Evolutionary conservation across 2,888 invertebrate genomes (phyloP).

Genomic region (Platerodrilus igneus): DNA sequence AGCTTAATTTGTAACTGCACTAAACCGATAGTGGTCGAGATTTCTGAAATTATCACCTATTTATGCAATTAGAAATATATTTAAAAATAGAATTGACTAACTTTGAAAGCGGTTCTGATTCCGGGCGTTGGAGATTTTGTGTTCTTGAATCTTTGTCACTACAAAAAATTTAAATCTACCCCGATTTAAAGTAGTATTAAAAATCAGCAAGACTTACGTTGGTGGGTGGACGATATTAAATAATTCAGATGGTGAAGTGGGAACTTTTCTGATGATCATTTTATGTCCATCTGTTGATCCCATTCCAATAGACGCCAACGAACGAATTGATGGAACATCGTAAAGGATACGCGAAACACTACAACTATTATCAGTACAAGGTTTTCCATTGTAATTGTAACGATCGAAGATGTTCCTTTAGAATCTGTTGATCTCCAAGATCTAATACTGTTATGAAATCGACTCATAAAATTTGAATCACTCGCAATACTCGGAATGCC

Average conservation of each 20-base stretch:
- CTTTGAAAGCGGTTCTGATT: too few relatives aligned
- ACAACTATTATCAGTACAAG: constrained; percentile 54
- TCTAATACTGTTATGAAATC: constrained; percentile 14
- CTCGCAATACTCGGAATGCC: too few relatives aligned
- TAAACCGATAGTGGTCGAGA: too few relatives aligned
- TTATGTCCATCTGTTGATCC: constrained; percentile 84
- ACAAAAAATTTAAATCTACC: too few relatives aligned
- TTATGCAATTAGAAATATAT: too few relatives aligned
- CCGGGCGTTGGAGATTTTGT: too few relatives aligned
- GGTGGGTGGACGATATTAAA: constrained; percentile 81
- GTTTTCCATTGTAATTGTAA: constrained; percentile 16
- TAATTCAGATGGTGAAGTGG: constrained; percentile 79
- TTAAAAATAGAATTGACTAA: too few relatives aligned
- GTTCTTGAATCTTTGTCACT: too few relatives aligned
- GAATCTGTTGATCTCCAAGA: constrained; percentile 15
- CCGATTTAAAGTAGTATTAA: too few relatives aligned
- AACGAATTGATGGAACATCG: constrained; percentile 71
- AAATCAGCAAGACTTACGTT: constrained; percentile 72
- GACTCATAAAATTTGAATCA: too few relatives aligned
- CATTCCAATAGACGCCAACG: constrained; percentile 80
- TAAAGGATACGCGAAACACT: constrained; percentile 49
- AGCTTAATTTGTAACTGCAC: too few relatives aligned
- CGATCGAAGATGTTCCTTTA: constrained; percentile 2
- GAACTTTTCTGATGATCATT: constrained; percentile 78
- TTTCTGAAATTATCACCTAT: too few relatives aligned